These are phyloP conservation scores for Mola mola DNA, from an alignment of 2,113 vertebrate genomes.

Conservation along the genomic window DNA sequence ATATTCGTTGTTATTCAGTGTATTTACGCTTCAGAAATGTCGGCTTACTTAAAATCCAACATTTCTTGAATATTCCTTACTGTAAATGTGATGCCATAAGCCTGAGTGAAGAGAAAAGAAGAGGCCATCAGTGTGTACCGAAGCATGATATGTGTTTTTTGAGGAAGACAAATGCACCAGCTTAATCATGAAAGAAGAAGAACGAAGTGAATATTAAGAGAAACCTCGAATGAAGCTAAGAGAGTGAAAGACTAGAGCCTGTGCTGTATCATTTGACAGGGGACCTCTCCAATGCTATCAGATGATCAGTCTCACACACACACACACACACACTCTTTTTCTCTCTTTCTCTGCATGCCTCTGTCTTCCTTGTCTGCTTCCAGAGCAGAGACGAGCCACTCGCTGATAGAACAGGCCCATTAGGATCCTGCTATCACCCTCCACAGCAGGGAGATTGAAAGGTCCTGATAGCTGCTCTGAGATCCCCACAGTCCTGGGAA, in stretches of 20 bases:
- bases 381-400: constrained; percentile 81
- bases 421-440: constrained; percentile 90
- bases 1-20: not conserved
- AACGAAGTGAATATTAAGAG: constrained; percentile 28
- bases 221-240: constrained; percentile 18
- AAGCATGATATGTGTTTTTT: constrained; percentile 12
- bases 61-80: too few species aligned
- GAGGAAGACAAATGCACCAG: constrained; percentile 12
- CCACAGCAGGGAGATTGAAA: constrained; percentile 91
- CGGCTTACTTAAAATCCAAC: constrained; percentile 20
- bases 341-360: constrained; percentile 37
- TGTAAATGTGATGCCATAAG: not conserved
- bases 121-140: not conserved
- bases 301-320: constrained; percentile 83
- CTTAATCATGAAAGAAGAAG: not conserved
- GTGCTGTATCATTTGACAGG: constrained; percentile 91
- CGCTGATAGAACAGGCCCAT: constrained; percentile 92
- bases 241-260: constrained; percentile 78
- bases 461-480: constrained; percentile 86
- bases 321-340: constrained; percentile 26
- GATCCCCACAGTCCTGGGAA: constrained; percentile 86
- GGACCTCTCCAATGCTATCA: constrained; percentile 89
- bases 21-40: constrained; percentile 4
- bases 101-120: not conserved
- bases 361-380: constrained; percentile 60